phyloP scores from a whole-genome alignment of 2,797 vertebrate species.

The Pangasius sanitwongsei region DNA sequence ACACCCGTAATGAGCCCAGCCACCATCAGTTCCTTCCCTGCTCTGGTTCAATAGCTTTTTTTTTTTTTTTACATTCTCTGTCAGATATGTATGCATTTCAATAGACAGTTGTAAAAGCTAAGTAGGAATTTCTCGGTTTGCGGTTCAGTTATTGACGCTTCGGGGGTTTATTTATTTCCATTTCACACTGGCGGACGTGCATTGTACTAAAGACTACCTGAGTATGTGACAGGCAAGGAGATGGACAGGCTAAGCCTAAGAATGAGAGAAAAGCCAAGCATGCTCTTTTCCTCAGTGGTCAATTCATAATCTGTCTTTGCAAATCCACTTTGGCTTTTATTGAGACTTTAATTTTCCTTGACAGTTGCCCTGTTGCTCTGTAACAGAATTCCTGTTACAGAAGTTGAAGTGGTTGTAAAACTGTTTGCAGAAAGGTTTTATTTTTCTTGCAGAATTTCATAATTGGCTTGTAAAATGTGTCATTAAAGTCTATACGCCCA shows the following conservation, averaged over 20 bases:
- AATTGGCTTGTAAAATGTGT: slow-evolving; percentile 56
- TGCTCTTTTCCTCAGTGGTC: slow-evolving; percentile 8
- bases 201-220: slow-evolving; percentile 41
- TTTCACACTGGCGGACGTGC: slow-evolving; percentile 44
- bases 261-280: slow-evolving; percentile 47
- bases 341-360: slow-evolving; percentile 6
- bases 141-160: slow-evolving; percentile 46
- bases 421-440: slow-evolving; percentile 39
- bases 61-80: neutral
- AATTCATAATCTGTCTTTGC: slow-evolving; percentile 7
- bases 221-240: slow-evolving; percentile 38
- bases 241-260: slow-evolving; percentile 41
- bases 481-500: slow-evolving; percentile 50
- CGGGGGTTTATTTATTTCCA: slow-evolving; percentile 69
- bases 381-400: slow-evolving; percentile 4
- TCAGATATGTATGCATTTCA: slow-evolving; percentile 1
- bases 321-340: slow-evolving; percentile 40
- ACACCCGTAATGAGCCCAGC: slow-evolving; percentile 22
- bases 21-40: slow-evolving; percentile 18
- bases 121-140: neutral
- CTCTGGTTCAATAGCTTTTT: slow-evolving; percentile 23
- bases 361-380: slow-evolving; percentile 16
- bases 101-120: neutral
- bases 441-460: slow-evolving; percentile 47
- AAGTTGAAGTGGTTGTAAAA: slow-evolving; percentile 48